Percentiles rank a stretch among this genome's conserved stretches.
Evolutionary conservation across 2,113 vertebrate genomes (phyloP).

Genomic region (Himantopus leucocephalus): DNA sequence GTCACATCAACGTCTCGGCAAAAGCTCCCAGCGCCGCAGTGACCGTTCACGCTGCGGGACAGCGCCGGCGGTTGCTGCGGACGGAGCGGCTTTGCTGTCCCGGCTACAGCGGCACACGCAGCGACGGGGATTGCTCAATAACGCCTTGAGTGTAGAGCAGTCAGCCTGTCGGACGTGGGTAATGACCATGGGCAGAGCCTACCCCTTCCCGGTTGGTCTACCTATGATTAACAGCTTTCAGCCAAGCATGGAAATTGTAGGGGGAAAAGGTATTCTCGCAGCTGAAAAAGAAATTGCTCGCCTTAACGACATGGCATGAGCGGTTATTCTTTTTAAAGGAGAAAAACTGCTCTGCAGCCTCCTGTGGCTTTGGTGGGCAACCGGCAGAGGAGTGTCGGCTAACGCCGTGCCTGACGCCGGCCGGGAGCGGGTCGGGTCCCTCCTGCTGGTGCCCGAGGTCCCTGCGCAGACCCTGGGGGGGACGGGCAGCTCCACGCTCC

Average conservation of each 20-base stretch:
- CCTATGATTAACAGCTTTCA: background rate
- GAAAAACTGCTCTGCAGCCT: background rate
- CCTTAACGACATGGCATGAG: background rate
- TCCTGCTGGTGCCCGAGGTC: no score
- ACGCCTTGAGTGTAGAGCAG: background rate
- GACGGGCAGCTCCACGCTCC: background rate
- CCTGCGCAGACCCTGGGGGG: no score
- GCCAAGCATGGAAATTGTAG: background rate
- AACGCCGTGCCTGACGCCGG: no score
- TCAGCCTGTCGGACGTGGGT: background rate
- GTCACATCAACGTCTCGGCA: accelerated
- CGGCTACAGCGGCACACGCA: background rate
- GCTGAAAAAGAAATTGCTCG: background rate
- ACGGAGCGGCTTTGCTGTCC: no score
- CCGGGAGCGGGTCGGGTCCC: no score
- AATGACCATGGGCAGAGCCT: background rate
- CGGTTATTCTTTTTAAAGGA: background rate
- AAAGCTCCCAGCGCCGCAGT: background rate
- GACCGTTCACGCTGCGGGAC: no score
- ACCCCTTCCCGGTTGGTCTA: background rate
- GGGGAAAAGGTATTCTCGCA: background rate
- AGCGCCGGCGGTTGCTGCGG: no score
- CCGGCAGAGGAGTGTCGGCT: background rate
- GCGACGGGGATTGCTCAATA: accelerated
- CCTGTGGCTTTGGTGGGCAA: background rate